Percentiles rank a stretch among this genome's conserved stretches.
phyloP scores from a whole-genome alignment of 2,113 vertebrate species.

The Ptychochromis oligacanthus region DNA sequence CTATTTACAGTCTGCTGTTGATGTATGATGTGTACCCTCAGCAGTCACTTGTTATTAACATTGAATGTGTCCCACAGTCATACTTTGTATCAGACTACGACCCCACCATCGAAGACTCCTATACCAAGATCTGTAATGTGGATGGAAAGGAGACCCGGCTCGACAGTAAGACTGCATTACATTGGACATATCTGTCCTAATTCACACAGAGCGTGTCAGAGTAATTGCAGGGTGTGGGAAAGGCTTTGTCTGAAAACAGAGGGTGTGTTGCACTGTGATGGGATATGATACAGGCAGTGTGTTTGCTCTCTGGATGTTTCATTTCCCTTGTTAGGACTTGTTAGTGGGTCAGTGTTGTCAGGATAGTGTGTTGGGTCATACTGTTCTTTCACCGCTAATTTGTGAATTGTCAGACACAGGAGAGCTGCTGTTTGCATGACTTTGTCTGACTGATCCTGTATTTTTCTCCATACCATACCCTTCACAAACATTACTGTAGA shows the following conservation, averaged over 20 bases:
- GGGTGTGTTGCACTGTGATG: conserved; percentile 40
- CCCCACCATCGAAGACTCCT: conserved; percentile 94
- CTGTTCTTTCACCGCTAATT: conserved; percentile 8
- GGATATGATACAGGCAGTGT: conserved; percentile 21
- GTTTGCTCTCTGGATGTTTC: conserved; percentile 55
- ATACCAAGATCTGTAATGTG: conserved; percentile 88
- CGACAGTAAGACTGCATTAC: conserved; percentile 83
- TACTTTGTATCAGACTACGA: conserved; percentile 95
- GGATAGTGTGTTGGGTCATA: conserved; percentile 6
- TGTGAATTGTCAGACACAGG: neutral
- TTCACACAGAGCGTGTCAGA: conserved; percentile 3
- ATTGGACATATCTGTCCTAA: neutral
- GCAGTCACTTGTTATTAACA: neutral
- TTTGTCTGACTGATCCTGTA: neutral
- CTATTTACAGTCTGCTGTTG: neutral
- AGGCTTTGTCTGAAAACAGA: conserved; percentile 14
- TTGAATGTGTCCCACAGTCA: conserved; percentile 76
- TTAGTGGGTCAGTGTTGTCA: conserved; percentile 10
- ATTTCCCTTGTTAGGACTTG: conserved; percentile 71
- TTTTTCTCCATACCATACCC: neutral
- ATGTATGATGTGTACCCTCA: neutral
- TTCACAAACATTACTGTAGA: neutral
- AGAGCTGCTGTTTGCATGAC: neutral
- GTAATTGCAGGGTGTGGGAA: conserved; percentile 8
- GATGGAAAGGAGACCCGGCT: conserved; percentile 85